Evolutionary conservation across 2,888 invertebrate genomes (phyloP).

Genomic region (Lithophane semibrunnea): DNA sequence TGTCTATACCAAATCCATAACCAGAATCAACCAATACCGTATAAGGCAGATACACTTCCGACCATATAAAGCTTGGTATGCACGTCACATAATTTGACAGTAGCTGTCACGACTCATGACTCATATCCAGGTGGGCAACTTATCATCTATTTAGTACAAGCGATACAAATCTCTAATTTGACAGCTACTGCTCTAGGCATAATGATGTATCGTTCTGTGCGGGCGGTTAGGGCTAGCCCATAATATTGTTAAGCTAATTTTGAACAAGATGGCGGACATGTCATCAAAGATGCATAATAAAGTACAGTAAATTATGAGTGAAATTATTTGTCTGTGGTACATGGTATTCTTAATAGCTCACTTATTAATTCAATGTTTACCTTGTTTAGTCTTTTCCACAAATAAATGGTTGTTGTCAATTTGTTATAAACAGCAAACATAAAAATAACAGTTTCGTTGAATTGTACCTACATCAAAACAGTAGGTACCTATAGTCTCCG

Average conservation of each 20-base stretch:
- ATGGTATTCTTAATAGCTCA: background rate
- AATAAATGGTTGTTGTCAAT: background rate
- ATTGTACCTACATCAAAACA: too few relatives aligned
- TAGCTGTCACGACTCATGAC: constrained; percentile 44
- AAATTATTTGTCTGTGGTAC: background rate
- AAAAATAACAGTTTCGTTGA: background rate
- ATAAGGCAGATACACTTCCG: constrained; percentile 28
- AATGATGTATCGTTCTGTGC: constrained; percentile 55
- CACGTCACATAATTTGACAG: constrained; percentile 51
- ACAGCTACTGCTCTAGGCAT: constrained; percentile 52
- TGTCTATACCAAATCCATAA: background rate
- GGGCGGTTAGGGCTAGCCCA: constrained; percentile 12
- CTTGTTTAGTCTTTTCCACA: background rate
- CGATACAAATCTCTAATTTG: constrained; percentile 66
- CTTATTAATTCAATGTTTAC: background rate
- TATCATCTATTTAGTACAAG: constrained; percentile 58
- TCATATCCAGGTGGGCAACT: constrained; percentile 63
- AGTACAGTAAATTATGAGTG: constrained; percentile 6
- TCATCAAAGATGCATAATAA: constrained; percentile 17
- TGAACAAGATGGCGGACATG: constrained; percentile 12
- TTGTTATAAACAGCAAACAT: background rate
- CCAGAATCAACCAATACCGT: constrained; percentile 16
- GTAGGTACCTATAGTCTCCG: too few relatives aligned
- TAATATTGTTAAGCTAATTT: constrained; percentile 19
- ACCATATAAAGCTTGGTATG: constrained; percentile 39